Base-by-base conservation (phyloP, 1,140 invertebrate genomes). In the Heliothis subflexa region DNA sequence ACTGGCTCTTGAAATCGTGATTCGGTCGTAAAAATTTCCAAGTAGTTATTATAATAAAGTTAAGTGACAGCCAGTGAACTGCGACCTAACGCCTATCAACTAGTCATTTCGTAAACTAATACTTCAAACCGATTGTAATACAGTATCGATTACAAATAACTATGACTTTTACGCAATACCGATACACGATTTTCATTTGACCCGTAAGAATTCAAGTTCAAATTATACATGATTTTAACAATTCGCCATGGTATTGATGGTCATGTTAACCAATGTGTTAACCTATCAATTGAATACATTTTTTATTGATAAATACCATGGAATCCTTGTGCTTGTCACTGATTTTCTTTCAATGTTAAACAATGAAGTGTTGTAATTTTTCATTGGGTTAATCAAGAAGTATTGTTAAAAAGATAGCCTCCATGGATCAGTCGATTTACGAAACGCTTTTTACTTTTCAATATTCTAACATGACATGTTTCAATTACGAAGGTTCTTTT, bases 61-160 rank as follows among this genome's bases (percentile, higher is more conserved):
- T 40, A 54, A 55, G 52, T 55, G 55, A 72, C 28, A 54, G 33
- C 49, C 25, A 72, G 25, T 55, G 68, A 72, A 72, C 68, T 72
- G 52, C 25, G 68, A 72, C 50, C 64, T 12, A 21, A 9, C 64
- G 14, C 52, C 14, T 33, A 45, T 55, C 12, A 11, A 12, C 16
- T 54, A 45, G 18, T 4, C 13, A 72, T 55, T 72, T 72, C 25
- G 68, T 16, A 72, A 72, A 50, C 11, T 50, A n/a, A 28, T 68
- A 68, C 49, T 18, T 52, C 45, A 50, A 68, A 49, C 21, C 21
- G 18, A 68, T 68, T 68, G 12, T 68, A 50, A 68, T 52, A 5
- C n/a, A 66, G 28, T 47, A 49, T 47, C 45, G 21, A 49, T 49
- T 49, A 13, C 64, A 52, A 52, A 52, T 25, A 50, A 68, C 47